A percentile compares a stretch with the other conserved stretches of the same genome.
Conservation (phyloP, 2,797 vertebrate species). For the Basileuterus tristriatus region DNA sequence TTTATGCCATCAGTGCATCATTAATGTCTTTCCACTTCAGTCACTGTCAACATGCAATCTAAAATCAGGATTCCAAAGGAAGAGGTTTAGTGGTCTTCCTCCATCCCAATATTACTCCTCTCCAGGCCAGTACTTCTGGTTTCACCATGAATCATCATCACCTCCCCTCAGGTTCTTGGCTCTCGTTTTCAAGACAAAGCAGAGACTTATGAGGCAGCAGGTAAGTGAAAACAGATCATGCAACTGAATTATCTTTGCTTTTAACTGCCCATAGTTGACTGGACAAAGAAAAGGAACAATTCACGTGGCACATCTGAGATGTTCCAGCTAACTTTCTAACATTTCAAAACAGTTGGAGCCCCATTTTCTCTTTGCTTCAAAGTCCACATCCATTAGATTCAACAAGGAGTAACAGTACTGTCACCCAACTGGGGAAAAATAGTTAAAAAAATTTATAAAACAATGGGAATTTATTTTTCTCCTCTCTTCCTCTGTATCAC, state of each 20-base stretch:
- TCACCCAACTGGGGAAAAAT: neutral
- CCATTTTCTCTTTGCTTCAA: neutral
- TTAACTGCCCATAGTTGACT: neutral
- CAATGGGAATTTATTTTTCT: neutral
- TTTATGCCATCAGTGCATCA: neutral
- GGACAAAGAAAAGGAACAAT: neutral
- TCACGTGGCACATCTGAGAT: neutral
- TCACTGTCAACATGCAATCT: neutral
- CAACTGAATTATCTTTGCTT: neutral
- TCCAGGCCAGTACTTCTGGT: neutral
- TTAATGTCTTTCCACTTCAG: neutral
- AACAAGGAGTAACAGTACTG: neutral
- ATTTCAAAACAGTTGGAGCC: neutral
- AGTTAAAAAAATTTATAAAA: neutral
- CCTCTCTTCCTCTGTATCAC: neutral
- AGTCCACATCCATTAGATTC: neutral
- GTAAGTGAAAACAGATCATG: neutral
- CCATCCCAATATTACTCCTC: neutral
- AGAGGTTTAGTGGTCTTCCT: neutral
- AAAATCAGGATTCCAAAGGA: neutral
- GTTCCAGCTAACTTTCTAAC: neutral
- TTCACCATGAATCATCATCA: neutral
- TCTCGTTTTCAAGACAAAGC: neutral
- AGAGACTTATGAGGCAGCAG: neutral
- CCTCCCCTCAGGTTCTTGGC: neutral